Evolutionary conservation across 2,888 invertebrate species (phyloP).

Genomic region (Pterobdella sp.): DNA sequence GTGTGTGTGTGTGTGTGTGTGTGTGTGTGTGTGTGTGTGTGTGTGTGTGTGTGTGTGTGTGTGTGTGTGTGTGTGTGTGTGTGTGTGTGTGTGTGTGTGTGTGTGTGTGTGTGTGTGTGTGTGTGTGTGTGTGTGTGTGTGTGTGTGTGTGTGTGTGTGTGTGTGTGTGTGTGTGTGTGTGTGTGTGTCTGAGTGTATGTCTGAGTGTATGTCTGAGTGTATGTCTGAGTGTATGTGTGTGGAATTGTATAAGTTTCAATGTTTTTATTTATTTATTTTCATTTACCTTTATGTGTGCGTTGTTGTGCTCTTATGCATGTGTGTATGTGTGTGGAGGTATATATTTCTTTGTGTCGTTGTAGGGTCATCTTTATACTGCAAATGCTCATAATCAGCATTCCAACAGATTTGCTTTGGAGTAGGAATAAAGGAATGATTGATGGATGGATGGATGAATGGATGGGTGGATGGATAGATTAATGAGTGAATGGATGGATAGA

Average conservation of each 20-base stretch:
- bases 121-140: constrained; percentile 26
- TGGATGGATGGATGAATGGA: background rate
- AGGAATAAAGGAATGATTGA: too few relatives aligned
- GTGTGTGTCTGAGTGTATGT: constrained; percentile 1
- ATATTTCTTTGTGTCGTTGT: constrained; percentile 4
- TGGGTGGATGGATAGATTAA: constrained; percentile 5
- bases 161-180: constrained; percentile 12
- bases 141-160: constrained; percentile 23
- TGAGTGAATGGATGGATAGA: background rate
- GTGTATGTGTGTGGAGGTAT: background rate
- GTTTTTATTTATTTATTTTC: background rate
- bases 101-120: constrained; percentile 26
- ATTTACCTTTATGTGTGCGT: background rate
- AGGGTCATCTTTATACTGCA: constrained; percentile 1
- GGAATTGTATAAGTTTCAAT: constrained; percentile 2
- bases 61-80: constrained; percentile 17
- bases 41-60: background rate
- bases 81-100: constrained; percentile 21
- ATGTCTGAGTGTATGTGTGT: background rate
- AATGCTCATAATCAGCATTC: constrained; percentile 11
- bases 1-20: background rate
- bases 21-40: background rate
- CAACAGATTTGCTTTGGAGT: constrained; percentile 6
- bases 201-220: constrained; percentile 2
- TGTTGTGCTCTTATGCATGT: background rate